Evolutionary conservation across 1,140 invertebrate species (phyloP), one percentile per base, ranked within the genome.

Genomic region (Euschistus heros): DNA sequence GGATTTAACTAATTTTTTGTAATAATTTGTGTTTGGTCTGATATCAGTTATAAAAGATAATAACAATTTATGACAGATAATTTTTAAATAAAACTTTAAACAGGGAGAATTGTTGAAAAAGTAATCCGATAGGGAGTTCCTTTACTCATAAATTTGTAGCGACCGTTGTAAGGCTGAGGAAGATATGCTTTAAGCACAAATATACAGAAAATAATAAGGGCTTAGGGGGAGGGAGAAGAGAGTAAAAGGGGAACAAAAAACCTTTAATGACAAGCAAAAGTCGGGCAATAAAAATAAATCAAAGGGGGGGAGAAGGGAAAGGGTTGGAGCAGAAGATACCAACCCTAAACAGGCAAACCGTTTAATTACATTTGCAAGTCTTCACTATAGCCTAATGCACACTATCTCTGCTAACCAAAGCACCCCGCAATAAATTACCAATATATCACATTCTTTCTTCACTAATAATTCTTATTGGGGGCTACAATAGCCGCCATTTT

Each of bases 221-320:
- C 46, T 47, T 47, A 47, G 52, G n/a, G n/a, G 10, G 18, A 54
- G 52, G 52, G 52, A 13, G n/a, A 20, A 24, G 52, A n/a, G 22
- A 54, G 52, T 20, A 20, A 54, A 54, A 54, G 22, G 52, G n/a
- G 52, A 24, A 54, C 52, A 54, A 54, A 54, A 54, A 54, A 54
- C 52, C 52, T 54, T 54, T 54, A 54, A 54, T 54, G 52, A 54
- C 52, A 54, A 54, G 52, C 52, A 54, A 54, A 54, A 54, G 52
- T 54, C 52, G 52, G 22, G 52, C 52, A 54, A 54, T 54, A 54
- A 54, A 54, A 54, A 54, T 54, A 54, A 54, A 54, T 54, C 52
- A 54, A 54, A 54, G 52, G 52, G 52, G 52, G 46, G 4, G 13
- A 13, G 13, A 47, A 14, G 14, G 46, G 52, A 24, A 54, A 24